Evolutionary conservation across 2,888 invertebrate genomes (phyloP), one percentile per base, ranked within the genome.

Genomic region (Tromatobia lineatoria): DNA sequence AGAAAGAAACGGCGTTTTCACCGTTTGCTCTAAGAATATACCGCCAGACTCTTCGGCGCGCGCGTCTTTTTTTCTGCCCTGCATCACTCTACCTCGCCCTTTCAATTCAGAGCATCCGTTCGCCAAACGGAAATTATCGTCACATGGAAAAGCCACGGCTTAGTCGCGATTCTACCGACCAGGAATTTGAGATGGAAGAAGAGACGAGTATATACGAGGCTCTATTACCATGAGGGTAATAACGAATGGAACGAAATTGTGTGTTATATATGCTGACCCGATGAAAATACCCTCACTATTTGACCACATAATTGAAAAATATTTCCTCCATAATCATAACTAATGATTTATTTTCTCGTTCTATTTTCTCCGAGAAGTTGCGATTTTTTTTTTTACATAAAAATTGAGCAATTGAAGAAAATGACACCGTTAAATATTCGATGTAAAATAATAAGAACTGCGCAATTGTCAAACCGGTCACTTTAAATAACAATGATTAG

Each of bases 61-160:
- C 52, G 29, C 52, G 29, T 45, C 45, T 45, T 45, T 42, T 66
- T 52, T 52, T 20, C 50, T 7, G 7, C 52, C 29, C 52, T 70
- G 18, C 15, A 20, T 11, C 29, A n/a, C 50, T 15, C 34, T 69
- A 10, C 52, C 7, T 70, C 34, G 20, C 52, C 20, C 34, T 34
- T 20, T 13, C 52, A 52, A 70, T 18, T 29, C 52, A 18, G 20
- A 70, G 18, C 52, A 38, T 52, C 29, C 59, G 59, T 29, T 50
- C 67, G n/a, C 29, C 38, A 64, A 18, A 38, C 64, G 50, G 50
- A 69, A 69, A 69, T 50, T 69, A 50, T 69, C 50, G 52, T 70
- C 70, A 54, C 70, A 29, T 15, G 52, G 66, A 52, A 52, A 70
- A 70, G 52, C 52, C 52, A 52, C 18, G 50, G 29, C 67, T 29